phyloP scores from a whole-genome alignment of 2,888 invertebrate species.

The Pherbina coryleti region DNA sequence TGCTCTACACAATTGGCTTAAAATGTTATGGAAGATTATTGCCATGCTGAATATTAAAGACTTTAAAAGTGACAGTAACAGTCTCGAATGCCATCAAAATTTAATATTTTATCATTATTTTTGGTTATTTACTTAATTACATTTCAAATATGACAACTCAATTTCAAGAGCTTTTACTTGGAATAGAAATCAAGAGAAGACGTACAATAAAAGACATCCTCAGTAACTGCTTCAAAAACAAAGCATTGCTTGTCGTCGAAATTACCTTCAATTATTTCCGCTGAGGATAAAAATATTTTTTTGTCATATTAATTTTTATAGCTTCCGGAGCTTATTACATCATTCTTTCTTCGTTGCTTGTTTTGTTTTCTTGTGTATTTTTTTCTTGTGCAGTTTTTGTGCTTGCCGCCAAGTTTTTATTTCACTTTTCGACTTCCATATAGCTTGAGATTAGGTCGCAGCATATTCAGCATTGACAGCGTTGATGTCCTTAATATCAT shows the following conservation, averaged over 20 bases:
- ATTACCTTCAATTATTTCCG: background rate
- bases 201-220: background rate
- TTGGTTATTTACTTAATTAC: too few species aligned
- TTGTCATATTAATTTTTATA: slow-evolving; percentile 16
- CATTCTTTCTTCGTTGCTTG: slow-evolving; percentile 32
- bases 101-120: too few species aligned
- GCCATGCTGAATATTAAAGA: too few species aligned
- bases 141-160: too few species aligned
- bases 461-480: background rate
- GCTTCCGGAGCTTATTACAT: slow-evolving; percentile 22
- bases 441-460: background rate
- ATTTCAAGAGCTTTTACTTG: too few species aligned
- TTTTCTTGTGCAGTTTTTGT: slow-evolving; percentile 26
- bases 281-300: background rate
- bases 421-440: background rate
- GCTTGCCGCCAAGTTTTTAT: slow-evolving; percentile 2
- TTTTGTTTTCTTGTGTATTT: background rate
- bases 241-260: background rate
- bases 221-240: background rate
- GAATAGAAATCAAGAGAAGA: too few species aligned
- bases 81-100: too few species aligned
- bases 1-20: too few species aligned
- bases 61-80: too few species aligned
- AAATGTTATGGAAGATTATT: too few species aligned
- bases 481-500: background rate